Conservation (phyloP, 2,797 vertebrate genomes). For the Myoxocephalus aenaeus region DNA sequence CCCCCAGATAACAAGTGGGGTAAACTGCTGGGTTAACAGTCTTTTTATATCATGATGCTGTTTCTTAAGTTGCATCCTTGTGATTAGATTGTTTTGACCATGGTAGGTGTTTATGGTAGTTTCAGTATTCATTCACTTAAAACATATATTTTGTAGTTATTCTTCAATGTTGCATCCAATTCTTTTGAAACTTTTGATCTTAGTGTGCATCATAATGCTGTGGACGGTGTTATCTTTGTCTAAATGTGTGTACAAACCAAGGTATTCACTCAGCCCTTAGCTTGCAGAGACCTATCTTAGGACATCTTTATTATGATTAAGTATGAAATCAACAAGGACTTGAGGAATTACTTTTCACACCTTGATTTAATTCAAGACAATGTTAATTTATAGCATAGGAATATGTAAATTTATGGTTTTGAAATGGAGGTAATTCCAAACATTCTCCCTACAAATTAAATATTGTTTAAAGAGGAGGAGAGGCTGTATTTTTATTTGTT, state of each 20-base stretch:
- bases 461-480: slow-evolving; percentile 2
- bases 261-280: background rate
- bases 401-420: background rate
- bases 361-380: background rate
- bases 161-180: background rate
- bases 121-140: background rate
- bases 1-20: background rate
- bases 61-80: background rate
- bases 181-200: background rate
- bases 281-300: background rate
- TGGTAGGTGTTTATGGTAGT: background rate
- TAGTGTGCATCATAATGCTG: background rate
- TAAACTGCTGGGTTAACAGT: background rate
- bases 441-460: background rate
- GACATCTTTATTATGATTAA: background rate
- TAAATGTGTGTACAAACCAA: background rate
- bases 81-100: background rate
- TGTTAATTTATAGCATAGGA: background rate
- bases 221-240: background rate
- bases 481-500: background rate
- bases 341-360: too few species aligned
- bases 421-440: background rate
- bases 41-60: background rate
- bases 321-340: background rate
- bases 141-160: background rate